Evolutionary conservation across 1,140 invertebrate species (phyloP), one percentile per base, ranked within the genome.

Genomic region (Lasioglossum albipes): DNA sequence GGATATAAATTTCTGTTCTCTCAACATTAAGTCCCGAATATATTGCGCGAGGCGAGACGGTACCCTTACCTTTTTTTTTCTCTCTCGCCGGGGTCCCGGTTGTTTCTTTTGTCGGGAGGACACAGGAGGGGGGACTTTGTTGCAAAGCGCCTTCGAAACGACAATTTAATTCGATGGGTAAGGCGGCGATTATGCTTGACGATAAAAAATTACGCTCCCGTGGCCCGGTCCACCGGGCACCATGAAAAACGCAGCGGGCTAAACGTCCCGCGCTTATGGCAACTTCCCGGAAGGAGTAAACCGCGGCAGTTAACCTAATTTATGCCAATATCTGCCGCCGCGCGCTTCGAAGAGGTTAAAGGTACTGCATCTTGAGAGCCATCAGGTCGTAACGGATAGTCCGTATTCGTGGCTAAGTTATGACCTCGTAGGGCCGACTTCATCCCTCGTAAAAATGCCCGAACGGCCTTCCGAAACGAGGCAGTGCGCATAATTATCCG

Each of bases 381-480:
- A 87, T 84, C 82, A 52, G 79, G 65, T 87, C 79, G 85, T 86
- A 87, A 87, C 85, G 20, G 79, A 87, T 87, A 87, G 85, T 87
- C 74, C 78, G 85, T 83, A 84, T 87, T 87, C 86, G 86, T 83
- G 76, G 75, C 68, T 87, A 87, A 87, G 79, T 87, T 87, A 87
- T 72, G 86, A 84, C 86, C 79, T 72, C 82, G 85, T 78, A 20
- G 82, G 85, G 69, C 86, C 68, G 75, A 71, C 86, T 87, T 87
- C 82, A 87, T 87, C 85, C 86, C 78, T 87, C 86, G 85, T 87
- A 87, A 87, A 87, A 87, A 87, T 76, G 79, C 57, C 62, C 54
- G 85, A 82, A 87, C 79, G 75, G 75, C 75, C 86, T 87, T 87
- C 86, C 86, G 78, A 87, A 87, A 87, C 86, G 85, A 87, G 85